phyloP scores from a whole-genome alignment of 2,888 invertebrate species.

The Ectropis crepuscularia region DNA sequence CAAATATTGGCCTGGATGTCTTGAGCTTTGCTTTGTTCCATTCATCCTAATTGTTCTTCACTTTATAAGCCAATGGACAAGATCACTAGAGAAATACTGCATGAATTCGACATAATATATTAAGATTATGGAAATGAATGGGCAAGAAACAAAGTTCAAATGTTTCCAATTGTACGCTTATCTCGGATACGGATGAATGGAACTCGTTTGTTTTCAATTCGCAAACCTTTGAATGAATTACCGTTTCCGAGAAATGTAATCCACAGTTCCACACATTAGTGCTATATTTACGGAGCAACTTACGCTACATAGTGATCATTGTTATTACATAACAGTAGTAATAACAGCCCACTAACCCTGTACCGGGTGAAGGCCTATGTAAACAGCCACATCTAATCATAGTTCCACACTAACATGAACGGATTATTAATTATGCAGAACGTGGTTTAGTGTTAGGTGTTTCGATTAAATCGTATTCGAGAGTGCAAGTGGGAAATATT shows the following conservation, averaged over 20 bases:
- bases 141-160: not conserved
- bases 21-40: no score
- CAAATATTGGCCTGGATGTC: no score
- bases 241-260: slow-evolving; percentile 15
- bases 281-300: slow-evolving; percentile 15
- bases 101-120: no score
- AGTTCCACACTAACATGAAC: slow-evolving; percentile 38
- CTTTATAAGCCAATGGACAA: no score
- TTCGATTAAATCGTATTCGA: slow-evolving; percentile 57
- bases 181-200: slow-evolving; percentile 5
- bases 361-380: slow-evolving; percentile 35
- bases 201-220: slow-evolving; percentile 7
- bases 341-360: slow-evolving; percentile 33
- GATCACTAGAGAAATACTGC: no score
- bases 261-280: slow-evolving; percentile 4
- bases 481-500: slow-evolving; percentile 61
- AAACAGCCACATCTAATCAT: slow-evolving; percentile 41
- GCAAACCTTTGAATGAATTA: slow-evolving; percentile 16
- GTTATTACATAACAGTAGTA: slow-evolving; percentile 24
- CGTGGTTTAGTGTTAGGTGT: slow-evolving; percentile 51
- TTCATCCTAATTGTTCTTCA: no score
- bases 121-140: not conserved
- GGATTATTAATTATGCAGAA: slow-evolving; percentile 47
- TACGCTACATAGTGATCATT: slow-evolving; percentile 17
- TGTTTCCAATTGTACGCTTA: not conserved